Base-by-base conservation (phyloP, 1,140 invertebrate genomes). In the Bombus superbus region DNA sequence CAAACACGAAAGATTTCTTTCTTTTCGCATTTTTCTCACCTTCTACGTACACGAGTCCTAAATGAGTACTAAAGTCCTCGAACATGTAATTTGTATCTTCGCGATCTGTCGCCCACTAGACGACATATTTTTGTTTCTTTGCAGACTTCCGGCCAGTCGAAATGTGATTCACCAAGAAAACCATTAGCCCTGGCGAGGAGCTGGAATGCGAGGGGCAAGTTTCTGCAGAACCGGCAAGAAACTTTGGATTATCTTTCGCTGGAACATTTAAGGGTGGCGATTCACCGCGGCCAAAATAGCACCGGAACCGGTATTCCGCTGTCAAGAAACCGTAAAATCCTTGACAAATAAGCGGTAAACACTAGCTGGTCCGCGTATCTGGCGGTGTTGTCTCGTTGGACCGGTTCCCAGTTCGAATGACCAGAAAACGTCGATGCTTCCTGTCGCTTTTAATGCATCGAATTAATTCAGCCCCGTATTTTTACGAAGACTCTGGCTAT, bases 181-280 rank as follows among this genome's bases (percentile, higher is more conserved):
- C 85, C 88, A 90, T 90, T 89, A 89, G 83, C 86, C 80, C 38
- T 18, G 62, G 72, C 47, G 53, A 47, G 64, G 66, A 85, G 73
- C 80, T 71, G 18, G 81, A 74, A 57, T 38, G n/a, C 25, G 32
- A 73, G 35, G 75, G 66, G 68, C 78, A 72, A 86, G 64, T 78
- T 68, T 84, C 59, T 44, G 35, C 57, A n/a, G 32, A 25, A 62
- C 6, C 44, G 72, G 80, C 82, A 89, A 91, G 89, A 91, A 91
- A 91, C 88, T 91, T 89, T 32, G 88, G 88, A 88, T 91, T 91
- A 91, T 91, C 89, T 89, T 88, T 86, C 81, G 64, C 8, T 59
- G 83, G 86, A 85, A 83, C 86, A 71, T 79, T 81, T 85, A 85
- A 35, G 15, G 40, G 42, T 22, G 68, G 64, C 76, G 86, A 87